Evolutionary conservation across 2,888 invertebrate genomes (phyloP), one percentile per base, ranked within the genome.

Genomic region (Lamellibrachia columna): DNA sequence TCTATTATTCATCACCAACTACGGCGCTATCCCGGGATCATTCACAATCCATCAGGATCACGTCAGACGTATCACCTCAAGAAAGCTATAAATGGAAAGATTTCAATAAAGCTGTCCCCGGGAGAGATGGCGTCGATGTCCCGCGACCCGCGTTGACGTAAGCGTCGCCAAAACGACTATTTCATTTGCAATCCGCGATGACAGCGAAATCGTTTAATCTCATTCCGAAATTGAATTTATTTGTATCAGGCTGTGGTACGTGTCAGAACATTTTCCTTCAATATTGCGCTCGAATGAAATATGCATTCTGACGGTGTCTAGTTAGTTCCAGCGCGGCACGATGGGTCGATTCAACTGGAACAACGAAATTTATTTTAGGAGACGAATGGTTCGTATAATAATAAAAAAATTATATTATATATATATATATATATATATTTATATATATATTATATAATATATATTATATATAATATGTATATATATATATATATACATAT

Each of bases 1-100:
- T 75, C 75, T 22, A 75, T 75, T 75, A 75, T 75, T 75, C 75
- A 75, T 75, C 75, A 22, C n/a, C 75, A 75, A n/a, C 75, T n/a
- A 11, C 15, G 75, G n/a, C 75, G 75, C 75, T 22, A 75, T 22
- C 75, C 75, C 75, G 22, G 75, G 75, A 75, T 75, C 75, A 15
- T 15, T 75, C 75, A 22, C 75, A 75, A 75, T 75, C 75, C 75
- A 75, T 75, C 75, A 75, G 75, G 22, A n/a, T 75, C 75, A n/a
- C 75, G 75, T 75, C 75, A 75, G n/a, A 75, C 75, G 75, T 75
- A n/a, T 75, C 75, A 75, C 22, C n/a, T 22, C 15, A 3, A 22
- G 75, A 75, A 22, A 75, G 75, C 75, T 75, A 75, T 75, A 75
- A 75, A 75, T 75, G 75, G 75, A 75, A 22, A 75, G 22, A 75